phyloP scores from a whole-genome alignment of 1,140 invertebrate species.

The Atta texana region DNA sequence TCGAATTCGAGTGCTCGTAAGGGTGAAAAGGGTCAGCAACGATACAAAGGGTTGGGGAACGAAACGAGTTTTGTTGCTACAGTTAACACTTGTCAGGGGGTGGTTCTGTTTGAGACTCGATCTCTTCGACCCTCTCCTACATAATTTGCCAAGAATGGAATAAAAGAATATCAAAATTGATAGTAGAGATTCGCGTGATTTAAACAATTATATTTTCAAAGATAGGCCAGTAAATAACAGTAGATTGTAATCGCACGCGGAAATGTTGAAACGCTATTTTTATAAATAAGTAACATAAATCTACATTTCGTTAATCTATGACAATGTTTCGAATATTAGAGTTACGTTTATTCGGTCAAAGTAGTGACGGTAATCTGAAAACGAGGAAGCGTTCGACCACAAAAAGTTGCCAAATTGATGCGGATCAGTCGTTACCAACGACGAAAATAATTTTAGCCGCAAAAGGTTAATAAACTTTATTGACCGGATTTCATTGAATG shows the following conservation, averaged over 20 bases:
- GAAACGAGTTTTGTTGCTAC: constrained; percentile 70
- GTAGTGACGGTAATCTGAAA: constrained; percentile 52
- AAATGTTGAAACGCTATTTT: background rate
- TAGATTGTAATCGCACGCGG: background rate
- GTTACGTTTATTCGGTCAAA: constrained; percentile 2
- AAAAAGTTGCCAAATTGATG: constrained; percentile 69
- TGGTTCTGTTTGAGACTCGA: constrained; percentile 51
- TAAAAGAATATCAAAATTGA: constrained; percentile 18
- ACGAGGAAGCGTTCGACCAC: constrained; percentile 56
- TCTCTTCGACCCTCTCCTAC: constrained; percentile 17
- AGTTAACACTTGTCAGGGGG: constrained; percentile 74
- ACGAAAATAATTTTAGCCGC: constrained; percentile 48
- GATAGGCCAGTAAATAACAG: background rate
- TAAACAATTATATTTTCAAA: background rate
- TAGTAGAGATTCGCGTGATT: background rate
- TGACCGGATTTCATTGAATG: constrained; percentile 51
- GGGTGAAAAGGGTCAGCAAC: constrained; percentile 72
- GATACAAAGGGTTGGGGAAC: constrained; percentile 67
- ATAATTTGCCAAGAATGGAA: constrained; percentile 32
- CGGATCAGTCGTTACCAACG: constrained; percentile 44
- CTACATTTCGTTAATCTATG: background rate
- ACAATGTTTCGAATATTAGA: background rate
- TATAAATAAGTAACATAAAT: background rate
- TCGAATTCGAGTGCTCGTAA: constrained; percentile 65
- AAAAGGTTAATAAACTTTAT: constrained; percentile 55